Conservation (phyloP, 1,140 invertebrate genomes). For the Bemisia tabaci region DNA sequence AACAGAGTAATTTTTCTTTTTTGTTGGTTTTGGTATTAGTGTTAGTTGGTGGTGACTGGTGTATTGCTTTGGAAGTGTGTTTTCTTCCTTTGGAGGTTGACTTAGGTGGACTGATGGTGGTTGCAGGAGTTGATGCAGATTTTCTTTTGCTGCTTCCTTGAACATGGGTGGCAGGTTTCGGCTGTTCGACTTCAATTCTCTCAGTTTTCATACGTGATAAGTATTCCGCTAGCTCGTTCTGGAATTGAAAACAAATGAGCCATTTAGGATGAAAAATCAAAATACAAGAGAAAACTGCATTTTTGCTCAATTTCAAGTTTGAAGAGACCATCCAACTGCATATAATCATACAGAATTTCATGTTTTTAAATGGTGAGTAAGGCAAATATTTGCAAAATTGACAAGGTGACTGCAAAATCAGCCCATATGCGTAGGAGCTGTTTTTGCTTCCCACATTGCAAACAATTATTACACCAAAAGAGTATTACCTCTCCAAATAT, state of each 20-base stretch:
- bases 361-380: no score
- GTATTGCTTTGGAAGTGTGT: slow-evolving; percentile 19
- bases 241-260: slow-evolving; percentile 2
- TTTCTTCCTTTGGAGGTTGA: slow-evolving; percentile 24
- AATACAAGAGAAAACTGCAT: no score
- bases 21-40: slow-evolving; percentile 31
- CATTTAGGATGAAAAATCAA: no score
- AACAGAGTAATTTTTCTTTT: slow-evolving; percentile 78
- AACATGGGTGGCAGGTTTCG: not conserved
- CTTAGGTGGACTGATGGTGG: slow-evolving; percentile 32
- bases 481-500: no score
- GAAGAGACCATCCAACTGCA: no score
- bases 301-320: no score
- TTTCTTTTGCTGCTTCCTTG: slow-evolving; percentile 40
- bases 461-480: no score
- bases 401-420: no score
- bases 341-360: no score
- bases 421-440: no score
- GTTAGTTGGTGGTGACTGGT: slow-evolving; percentile 13
- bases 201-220: slow-evolving; percentile 1
- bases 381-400: no score
- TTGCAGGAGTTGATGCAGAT: slow-evolving; percentile 34
- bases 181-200: not conserved
- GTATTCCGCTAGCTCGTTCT: slow-evolving; percentile 5
- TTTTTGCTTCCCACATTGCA: no score